These are phyloP conservation scores for Labeo catla DNA, from an alignment of 2,113 vertebrate species.

Conservation along the genomic window DNA sequence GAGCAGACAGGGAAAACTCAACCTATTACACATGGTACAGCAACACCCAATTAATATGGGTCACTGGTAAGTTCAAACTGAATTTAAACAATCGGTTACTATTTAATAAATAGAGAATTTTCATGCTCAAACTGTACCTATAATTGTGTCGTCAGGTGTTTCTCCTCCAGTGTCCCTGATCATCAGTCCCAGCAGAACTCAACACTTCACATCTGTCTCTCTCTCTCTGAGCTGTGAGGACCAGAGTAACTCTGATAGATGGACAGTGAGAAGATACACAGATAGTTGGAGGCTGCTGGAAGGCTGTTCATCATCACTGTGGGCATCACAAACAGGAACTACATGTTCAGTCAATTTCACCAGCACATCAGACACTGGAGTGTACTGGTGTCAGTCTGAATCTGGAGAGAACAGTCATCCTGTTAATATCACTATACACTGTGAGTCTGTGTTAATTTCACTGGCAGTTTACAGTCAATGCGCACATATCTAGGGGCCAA, in stretches of 20 bases:
- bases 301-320: background rate
- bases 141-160: conserved; percentile 14
- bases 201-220: conserved; percentile 36
- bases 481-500: too few species aligned
- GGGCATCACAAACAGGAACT: conserved; percentile 26
- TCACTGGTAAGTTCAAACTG: conserved; percentile 25
- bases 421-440: conserved; percentile 40
- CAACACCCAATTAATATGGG: conserved; percentile 23
- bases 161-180: conserved; percentile 44
- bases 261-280: conserved; percentile 48
- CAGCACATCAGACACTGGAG: conserved; percentile 5
- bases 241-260: conserved; percentile 38
- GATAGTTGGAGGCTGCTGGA: background rate
- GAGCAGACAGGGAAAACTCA: conserved; percentile 22
- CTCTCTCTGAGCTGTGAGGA: conserved; percentile 48
- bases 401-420: conserved; percentile 28
- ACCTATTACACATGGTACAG: conserved; percentile 5
- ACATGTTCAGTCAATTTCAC: conserved; percentile 24
- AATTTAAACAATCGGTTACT: background rate
- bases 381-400: conserved; percentile 54
- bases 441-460: background rate
- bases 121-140: background rate
- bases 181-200: conserved; percentile 39
- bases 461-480: too few species aligned
- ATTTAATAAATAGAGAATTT: background rate